These are phyloP conservation scores for Promerops cafer DNA, from an alignment of 2,113 vertebrate genomes.

Conservation along the genomic window DNA sequence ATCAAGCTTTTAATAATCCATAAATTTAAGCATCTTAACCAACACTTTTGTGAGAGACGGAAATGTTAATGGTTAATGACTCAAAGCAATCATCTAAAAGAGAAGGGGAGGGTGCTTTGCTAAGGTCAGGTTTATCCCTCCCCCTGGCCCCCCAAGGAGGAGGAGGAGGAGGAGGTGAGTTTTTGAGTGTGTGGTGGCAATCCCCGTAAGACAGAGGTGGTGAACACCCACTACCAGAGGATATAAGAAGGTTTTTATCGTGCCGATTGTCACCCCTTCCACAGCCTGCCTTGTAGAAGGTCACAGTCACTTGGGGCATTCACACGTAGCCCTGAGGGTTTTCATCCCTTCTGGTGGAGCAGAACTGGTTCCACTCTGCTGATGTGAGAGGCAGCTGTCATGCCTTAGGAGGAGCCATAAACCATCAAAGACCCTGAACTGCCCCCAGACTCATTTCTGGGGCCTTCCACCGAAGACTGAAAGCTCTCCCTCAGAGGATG, in stretches of 20 bases:
- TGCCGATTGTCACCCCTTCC: rapidly evolving
- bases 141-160: background rate
- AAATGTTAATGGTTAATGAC: background rate
- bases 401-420: background rate
- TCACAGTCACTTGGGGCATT: background rate
- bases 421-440: background rate
- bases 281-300: background rate
- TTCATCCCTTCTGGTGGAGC: background rate
- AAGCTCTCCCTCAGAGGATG: background rate
- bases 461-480: background rate
- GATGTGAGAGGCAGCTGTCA: background rate
- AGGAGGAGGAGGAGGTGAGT: background rate
- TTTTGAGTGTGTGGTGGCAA: background rate
- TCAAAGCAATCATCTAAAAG: rapidly evolving
- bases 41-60: background rate
- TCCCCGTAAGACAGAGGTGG: background rate
- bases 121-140: background rate
- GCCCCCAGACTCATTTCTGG: background rate
- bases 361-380: background rate
- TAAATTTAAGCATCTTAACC: background rate
- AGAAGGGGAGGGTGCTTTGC: background rate
- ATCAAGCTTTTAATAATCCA: background rate
- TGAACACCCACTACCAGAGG: background rate
- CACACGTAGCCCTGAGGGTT: rapidly evolving
- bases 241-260: background rate